phyloP scores from a whole-genome alignment of 2,888 invertebrate genomes.

The Nemurella pictetii region DNA sequence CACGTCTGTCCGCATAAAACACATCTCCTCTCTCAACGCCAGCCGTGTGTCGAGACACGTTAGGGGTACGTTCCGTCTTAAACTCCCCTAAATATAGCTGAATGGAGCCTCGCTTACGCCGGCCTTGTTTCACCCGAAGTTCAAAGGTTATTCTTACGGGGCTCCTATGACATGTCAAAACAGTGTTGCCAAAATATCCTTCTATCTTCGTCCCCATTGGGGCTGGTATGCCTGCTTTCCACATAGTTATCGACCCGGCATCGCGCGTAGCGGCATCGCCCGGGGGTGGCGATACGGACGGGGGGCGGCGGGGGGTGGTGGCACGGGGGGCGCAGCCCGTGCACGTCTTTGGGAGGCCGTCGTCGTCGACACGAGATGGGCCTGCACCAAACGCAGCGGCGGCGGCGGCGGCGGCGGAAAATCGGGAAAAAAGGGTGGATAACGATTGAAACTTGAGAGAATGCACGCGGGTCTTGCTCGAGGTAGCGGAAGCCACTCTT shows the following conservation, averaged over 20 bases:
- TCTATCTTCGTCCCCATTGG: neutral
- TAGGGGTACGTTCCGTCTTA: neutral
- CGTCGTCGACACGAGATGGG: neutral
- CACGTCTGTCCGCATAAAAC: neutral
- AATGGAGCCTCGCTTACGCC: neutral
- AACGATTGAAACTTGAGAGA: neutral
- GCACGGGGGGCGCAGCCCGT: neutral
- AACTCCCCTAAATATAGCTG: neutral
- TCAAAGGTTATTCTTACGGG: neutral
- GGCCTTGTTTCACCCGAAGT: neutral
- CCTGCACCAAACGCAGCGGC: constrained; percentile 8
- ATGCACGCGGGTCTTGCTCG: neutral
- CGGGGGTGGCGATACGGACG: neutral
- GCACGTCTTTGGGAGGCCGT: constrained; percentile 12
- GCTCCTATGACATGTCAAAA: neutral
- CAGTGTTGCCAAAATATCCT: neutral
- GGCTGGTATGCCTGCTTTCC: neutral
- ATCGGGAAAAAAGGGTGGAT: neutral
- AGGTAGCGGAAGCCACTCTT: neutral
- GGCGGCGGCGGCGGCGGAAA: constrained; percentile 10
- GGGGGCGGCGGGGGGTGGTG: neutral
- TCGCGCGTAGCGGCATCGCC: neutral
- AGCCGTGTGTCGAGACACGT: neutral
- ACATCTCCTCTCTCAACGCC: neutral
- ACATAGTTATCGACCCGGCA: neutral